Conservation (phyloP, 2,113 vertebrate genomes). For the Scopus umbretta region DNA sequence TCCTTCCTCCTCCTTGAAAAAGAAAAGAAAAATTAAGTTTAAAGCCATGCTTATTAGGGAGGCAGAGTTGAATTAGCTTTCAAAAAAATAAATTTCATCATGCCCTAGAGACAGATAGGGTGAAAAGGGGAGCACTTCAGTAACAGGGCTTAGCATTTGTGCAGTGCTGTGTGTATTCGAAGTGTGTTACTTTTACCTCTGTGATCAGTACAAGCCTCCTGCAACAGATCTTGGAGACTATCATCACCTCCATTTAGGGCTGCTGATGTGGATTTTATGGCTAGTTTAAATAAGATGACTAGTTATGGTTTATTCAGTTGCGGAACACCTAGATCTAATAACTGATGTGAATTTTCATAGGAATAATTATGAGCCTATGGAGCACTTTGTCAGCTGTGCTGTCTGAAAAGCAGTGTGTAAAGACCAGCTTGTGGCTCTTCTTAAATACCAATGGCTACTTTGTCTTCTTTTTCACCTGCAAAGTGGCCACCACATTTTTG, state of each 20-base stretch:
- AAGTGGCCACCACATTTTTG: not conserved
- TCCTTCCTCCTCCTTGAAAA: not conserved
- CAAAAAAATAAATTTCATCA: not conserved
- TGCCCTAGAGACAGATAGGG: not conserved
- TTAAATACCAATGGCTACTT: not conserved
- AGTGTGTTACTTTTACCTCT: not conserved
- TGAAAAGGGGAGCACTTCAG: not conserved
- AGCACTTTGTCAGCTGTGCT: not conserved
- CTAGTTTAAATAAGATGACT: not conserved
- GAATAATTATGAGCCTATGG: not conserved
- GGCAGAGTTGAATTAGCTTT: not conserved
- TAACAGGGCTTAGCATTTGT: not conserved
- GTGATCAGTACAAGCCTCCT: not conserved
- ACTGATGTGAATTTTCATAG: not conserved
- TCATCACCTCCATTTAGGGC: not conserved
- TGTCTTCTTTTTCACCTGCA: not conserved
- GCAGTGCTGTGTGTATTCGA: not conserved
- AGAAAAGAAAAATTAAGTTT: not conserved
- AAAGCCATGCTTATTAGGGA: not conserved
- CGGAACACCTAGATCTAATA: not conserved
- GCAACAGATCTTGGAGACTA: not conserved
- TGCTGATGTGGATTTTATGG: not conserved
- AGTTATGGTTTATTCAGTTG: not conserved
- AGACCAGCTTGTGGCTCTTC: not conserved
- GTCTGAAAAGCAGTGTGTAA: accelerated